A percentile compares a stretch with the other conserved stretches of the same genome.
Evolutionary conservation across 2,797 vertebrate genomes (phyloP).

Genomic region (Aplochiton taeniatus): DNA sequence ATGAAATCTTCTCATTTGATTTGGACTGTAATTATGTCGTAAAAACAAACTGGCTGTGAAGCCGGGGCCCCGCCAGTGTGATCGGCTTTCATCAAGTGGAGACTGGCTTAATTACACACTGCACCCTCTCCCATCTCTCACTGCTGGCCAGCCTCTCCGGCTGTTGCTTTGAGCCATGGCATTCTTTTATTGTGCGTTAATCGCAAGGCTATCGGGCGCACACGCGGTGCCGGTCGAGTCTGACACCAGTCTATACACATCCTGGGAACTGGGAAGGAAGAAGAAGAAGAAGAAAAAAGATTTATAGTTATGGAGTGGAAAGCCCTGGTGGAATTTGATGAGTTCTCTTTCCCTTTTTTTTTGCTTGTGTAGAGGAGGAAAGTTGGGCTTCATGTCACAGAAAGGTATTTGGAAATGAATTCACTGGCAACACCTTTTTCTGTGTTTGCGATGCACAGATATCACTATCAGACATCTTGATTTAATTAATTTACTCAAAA

Average conservation of each 20-base stretch:
- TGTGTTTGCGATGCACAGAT: no score
- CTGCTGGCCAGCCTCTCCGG: conserved; percentile 71
- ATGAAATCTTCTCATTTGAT: conserved; percentile 82
- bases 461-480: no score
- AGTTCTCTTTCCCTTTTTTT: conserved; percentile 46
- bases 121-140: conserved; percentile 71
- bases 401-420: conserved; percentile 50
- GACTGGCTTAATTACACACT: conserved; percentile 82
- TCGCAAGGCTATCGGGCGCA: conserved; percentile 74
- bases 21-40: conserved; percentile 82
- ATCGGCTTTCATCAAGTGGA: conserved; percentile 82
- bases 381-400: conserved; percentile 50
- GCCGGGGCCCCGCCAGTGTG: conserved; percentile 74
- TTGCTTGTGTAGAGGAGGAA: conserved; percentile 53
- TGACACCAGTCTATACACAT: conserved; percentile 67
- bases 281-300: conserved; percentile 15
- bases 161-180: conserved; percentile 69
- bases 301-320: conserved; percentile 47
- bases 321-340: conserved; percentile 53
- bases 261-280: conserved; percentile 19
- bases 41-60: conserved; percentile 81
- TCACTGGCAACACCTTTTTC: no score
- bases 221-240: conserved; percentile 58
- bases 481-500: no score
- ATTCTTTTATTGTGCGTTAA: conserved; percentile 76